Base-by-base conservation (phyloP, 2,888 invertebrate genomes). In the Parascotia fuliginaria region DNA sequence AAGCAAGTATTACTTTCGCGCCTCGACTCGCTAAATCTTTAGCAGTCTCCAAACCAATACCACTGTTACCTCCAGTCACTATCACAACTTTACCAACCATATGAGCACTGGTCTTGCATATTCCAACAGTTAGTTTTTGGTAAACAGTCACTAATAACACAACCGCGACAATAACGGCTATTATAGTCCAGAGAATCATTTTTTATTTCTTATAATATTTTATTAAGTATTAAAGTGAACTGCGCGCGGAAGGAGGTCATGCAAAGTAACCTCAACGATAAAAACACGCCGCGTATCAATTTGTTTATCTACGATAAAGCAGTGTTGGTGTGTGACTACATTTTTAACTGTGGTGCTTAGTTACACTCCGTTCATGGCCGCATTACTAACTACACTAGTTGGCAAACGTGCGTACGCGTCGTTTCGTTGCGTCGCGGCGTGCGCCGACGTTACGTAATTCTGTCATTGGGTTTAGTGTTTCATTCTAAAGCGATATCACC, bases 21-120 rank as follows among this genome's bases (percentile, higher is more conserved):
- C 93, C 93, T 31, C 93, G 85, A 51, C 78, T 78, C 2, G 93
- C 93, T 55, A 93, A 70, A 52, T 93, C 91, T 47, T 85, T 85
- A 0, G 93, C 93, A 0, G 93, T 92, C 70, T 93, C 93, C 27
- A 92, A 77, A 2, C 94, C 94, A 13, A 93, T 85, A 1, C 94
- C 94, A 69, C 90, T 75, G 45, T 90, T 91, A 1, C 86, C 91
- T 13, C 91, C 92, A 0, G 92, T 91, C 59, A 92, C 81, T 60
- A 92, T 80, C 39, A 87, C 90, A 4, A 89, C 87, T 81, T 90
- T 90, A 9, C 89, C 91, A 1, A 89, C 87, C 85, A 92, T 85
- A 48, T 91, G 90, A 42, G 83, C 86, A 76, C 85, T 89, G 24
- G 85, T 83, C 46, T 77, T 79, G 64, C 92, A 92, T 66, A 89